These are phyloP conservation scores for Heterodera schachtii DNA, from an alignment of 1,140 invertebrate genomes.

Conservation along the genomic window DNA sequence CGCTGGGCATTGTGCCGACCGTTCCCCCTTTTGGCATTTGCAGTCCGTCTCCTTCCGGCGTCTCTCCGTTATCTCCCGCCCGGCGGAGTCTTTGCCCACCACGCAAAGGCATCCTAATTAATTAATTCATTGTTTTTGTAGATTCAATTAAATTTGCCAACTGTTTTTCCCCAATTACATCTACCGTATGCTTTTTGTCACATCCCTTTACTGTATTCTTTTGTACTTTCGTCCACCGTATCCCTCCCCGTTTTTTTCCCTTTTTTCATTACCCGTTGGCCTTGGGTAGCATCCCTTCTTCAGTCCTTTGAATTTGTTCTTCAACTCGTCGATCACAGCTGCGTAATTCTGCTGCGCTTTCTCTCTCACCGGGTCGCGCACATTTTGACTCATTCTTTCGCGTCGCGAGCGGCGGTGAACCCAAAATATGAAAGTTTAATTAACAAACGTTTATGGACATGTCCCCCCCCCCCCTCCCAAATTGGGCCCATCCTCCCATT, in stretches of 20 bases:
- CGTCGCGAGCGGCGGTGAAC: neutral
- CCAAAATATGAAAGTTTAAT: constrained; percentile 9
- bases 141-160: too few relatives aligned
- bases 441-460: neutral
- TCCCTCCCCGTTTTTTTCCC: too few relatives aligned
- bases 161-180: too few relatives aligned
- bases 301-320: constrained; percentile 50
- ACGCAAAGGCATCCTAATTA: constrained; percentile 50
- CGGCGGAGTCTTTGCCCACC: constrained; percentile 48
- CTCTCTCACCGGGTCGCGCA: constrained; percentile 53
- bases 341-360: constrained; percentile 53
- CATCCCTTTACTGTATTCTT: too few relatives aligned
- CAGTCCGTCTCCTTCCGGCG: constrained; percentile 54
- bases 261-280: constrained; percentile 40
- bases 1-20: constrained; percentile 44
- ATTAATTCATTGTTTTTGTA: too few relatives aligned
- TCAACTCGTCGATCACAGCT: constrained; percentile 53
- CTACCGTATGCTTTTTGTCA: too few relatives aligned
- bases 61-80: constrained; percentile 56
- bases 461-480: neutral
- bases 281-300: constrained; percentile 53
- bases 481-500: neutral
- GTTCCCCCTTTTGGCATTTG: constrained; percentile 49
- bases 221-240: too few relatives aligned
- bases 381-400: constrained; percentile 41